Evolutionary conservation across 2,113 vertebrate genomes (phyloP), one percentile per base, ranked within the genome.

Genomic region (Haemorhous mexicanus): DNA sequence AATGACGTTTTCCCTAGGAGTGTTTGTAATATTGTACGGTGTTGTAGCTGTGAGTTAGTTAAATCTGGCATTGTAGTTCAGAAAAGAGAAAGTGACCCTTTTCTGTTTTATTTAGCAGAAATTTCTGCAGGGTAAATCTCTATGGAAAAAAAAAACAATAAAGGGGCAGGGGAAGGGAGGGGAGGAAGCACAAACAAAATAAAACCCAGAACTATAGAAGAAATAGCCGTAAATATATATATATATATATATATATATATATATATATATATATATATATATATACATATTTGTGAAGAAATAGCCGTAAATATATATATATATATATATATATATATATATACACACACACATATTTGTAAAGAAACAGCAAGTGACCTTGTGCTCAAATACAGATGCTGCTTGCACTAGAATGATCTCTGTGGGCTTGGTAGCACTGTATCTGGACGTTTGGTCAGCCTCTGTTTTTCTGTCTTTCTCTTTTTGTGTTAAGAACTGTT

Each of bases 401-500:
- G 46, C 79, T 67, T 87, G 69, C 37, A 79, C 52, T 67, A 80
- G 33, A 72, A 56, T 19, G 81, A 80, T 95, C 62, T 92, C 87
- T 91, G 75, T 90, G 95, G 94, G 73, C 64, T 49, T 68, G 24
- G 81, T 94, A 96, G 83, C 78, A 87, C 88, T 95, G 61, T 70
- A 64, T 96, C 91, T 93, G 97, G 90, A 94, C 82, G 76, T 87
- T 95, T 91, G 91, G 44, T 89, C 77, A 77, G 44, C 44, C 76
- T 87, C 70, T 93, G 32, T 87, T 84, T 91, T 63, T 94, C 56
- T 67, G 33, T 49, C 20, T 91, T 66, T 91, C 32, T 82, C 55
- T 89, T 91, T 84, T 93, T 91, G 33, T 83, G 90, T 95, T 97
- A 94, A 96, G 95, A 94, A 95, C 97, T 96, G 93, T 97, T 97